These are phyloP conservation scores for Latrodectus geometricus DNA, from an alignment of 1,140 invertebrate genomes.

Conservation along the genomic window DNA sequence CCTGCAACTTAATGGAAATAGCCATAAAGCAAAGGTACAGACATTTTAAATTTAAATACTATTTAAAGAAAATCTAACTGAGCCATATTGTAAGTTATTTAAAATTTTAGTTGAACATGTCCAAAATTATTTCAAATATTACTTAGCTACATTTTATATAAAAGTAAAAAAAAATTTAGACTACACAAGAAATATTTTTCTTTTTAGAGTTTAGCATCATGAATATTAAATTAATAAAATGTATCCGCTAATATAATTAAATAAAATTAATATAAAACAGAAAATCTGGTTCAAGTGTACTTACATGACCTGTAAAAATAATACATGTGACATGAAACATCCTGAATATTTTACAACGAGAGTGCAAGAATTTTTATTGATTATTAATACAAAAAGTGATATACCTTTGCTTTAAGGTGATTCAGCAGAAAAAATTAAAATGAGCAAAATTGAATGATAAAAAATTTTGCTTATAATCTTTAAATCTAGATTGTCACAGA, in stretches of 20 bases:
- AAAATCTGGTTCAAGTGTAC: conserved; percentile 28
- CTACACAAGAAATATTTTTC: no score
- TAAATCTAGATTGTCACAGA: no score
- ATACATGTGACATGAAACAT: background rate
- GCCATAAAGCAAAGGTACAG: conserved; percentile 45
- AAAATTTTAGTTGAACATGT: no score
- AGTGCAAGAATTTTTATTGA: background rate
- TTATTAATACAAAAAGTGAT: background rate
- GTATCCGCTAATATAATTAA: no score
- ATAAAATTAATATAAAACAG: background rate
- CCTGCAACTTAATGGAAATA: conserved; percentile 11
- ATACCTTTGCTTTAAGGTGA: background rate
- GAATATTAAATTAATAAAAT: no score
- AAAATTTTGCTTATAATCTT: no score
- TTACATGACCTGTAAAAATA: conserved; percentile 59
- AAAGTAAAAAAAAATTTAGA: no score
- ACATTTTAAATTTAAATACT: background rate
- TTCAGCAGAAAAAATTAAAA: background rate
- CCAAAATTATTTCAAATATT: no score
- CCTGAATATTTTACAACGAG: background rate
- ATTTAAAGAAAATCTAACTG: background rate
- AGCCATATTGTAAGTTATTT: no score
- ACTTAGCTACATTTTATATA: no score
- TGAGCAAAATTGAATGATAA: no score
- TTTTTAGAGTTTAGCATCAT: no score